Evolutionary conservation across 1,140 invertebrate species (phyloP), one percentile per base, ranked within the genome.

Genomic region (Cepaea nemoralis): DNA sequence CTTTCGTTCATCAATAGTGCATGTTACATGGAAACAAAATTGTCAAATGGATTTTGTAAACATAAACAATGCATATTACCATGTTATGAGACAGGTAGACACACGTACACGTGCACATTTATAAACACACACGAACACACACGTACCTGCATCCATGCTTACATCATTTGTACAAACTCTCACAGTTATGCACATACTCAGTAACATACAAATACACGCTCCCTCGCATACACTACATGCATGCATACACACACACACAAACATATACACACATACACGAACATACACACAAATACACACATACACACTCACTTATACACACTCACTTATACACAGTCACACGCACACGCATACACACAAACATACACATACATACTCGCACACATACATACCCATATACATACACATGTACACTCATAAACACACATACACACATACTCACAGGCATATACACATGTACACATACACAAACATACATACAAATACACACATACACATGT

Each of bases 381-480:
- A 70, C 35, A 37, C 67, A 35, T 33, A 33, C 67, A 70, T 24
- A 33, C 67, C 31, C 31, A 70, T 33, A 70, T 40, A n/a, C 67
- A 40, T 33, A 14, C 31, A 40, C 67, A 6, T 24, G n/a, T 24
- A 59, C 24, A 59, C 55, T 14, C 55, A 59, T 24, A 59, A 24
- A 59, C 24, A 12, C 67, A 40, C 31, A 24, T n/a, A 40, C 31
- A 35, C 67, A 14, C 31, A 35, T 33, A 40, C 31, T 33, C 67
- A 40, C 31, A 70, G 3, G 35, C 31, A 70, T 33, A 70, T 2
- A 77, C 55, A 63, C 33, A 77, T 39, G 42, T 35, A 77, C 76
- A 66, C 76, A 39, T 33, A 63, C 55, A 66, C 76, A 66, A 24
- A 66, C 50, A 6, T 39, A 39, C 50, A 66, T n/a, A 77, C 55